phyloP scores from a whole-genome alignment of 2,797 vertebrate species.

The Clarias fuscus region DNA sequence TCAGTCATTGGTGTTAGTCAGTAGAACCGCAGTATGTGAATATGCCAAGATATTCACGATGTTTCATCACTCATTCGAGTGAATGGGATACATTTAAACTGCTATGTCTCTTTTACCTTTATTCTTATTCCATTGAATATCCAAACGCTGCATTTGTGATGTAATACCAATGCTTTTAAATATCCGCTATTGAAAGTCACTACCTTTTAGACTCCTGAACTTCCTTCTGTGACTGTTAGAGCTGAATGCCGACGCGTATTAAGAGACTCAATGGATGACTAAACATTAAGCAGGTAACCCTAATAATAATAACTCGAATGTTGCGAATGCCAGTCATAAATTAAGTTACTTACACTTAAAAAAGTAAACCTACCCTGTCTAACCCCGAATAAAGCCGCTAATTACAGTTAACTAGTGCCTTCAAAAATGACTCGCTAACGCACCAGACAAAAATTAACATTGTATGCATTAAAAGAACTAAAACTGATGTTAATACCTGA shows the following conservation, averaged over 20 bases:
- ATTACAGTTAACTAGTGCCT: slow-evolving; percentile 91
- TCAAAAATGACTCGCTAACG: slow-evolving; percentile 80
- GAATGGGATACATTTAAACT: slow-evolving; percentile 81
- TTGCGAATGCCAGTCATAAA: slow-evolving; percentile 91
- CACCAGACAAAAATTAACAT: slow-evolving; percentile 73
- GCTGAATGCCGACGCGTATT: slow-evolving; percentile 94
- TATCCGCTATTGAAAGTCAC: slow-evolving; percentile 82
- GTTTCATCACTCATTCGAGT: slow-evolving; percentile 85
- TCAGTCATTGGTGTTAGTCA: slow-evolving; percentile 82
- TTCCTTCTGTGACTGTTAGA: slow-evolving; percentile 98
- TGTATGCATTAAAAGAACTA: slow-evolving; percentile 90
- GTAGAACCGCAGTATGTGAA: slow-evolving; percentile 82
- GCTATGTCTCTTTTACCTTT: slow-evolving; percentile 88
- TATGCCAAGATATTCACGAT: slow-evolving; percentile 83
- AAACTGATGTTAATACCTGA: slow-evolving; percentile 90
- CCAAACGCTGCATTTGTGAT: slow-evolving; percentile 86
- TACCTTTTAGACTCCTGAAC: slow-evolving; percentile 88
- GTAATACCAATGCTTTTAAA: slow-evolving; percentile 89
- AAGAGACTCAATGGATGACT: slow-evolving; percentile 99
- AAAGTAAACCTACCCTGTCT: slow-evolving; percentile 98
- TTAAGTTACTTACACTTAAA: slow-evolving; percentile 97
- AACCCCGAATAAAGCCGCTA: slow-evolving; percentile 88
- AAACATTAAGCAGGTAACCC: slow-evolving; percentile 99
- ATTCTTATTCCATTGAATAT: slow-evolving; percentile 77
- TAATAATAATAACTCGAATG: slow-evolving; percentile 94